Percentiles rank a stretch among this genome's conserved stretches.
Evolutionary conservation across 2,888 invertebrate species (phyloP).

Genomic region (Zhengitettix transpicula): DNA sequence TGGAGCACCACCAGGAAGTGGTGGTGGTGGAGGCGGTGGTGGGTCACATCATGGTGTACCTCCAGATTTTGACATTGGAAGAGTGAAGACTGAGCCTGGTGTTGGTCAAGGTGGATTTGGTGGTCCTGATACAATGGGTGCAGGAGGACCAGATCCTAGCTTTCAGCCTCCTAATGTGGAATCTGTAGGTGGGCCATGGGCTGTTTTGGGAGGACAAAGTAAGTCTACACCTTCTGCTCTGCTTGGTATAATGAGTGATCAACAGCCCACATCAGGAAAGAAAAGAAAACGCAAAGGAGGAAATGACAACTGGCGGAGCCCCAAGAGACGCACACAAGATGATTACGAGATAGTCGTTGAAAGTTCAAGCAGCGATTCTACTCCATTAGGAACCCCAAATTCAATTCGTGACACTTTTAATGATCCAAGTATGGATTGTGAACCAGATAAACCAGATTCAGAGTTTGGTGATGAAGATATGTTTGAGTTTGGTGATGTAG

Average conservation of each 20-base stretch:
- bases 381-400: constrained; percentile 8
- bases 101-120: too few species aligned
- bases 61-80: constrained; percentile 8
- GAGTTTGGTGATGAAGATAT: constrained; percentile 14
- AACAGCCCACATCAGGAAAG: constrained; percentile 16
- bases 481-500: constrained; percentile 32
- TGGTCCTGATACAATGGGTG: neutral
- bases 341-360: constrained; percentile 39
- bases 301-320: constrained; percentile 40
- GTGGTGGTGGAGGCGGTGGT: constrained; percentile 10
- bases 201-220: constrained; percentile 21
- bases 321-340: constrained; percentile 41
- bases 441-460: constrained; percentile 11
- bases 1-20: constrained; percentile 5
- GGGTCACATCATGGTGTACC: constrained; percentile 18
- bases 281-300: constrained; percentile 42
- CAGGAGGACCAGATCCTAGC: constrained; percentile 7
- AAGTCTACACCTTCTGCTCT: neutral
- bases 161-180: constrained; percentile 2
- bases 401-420: constrained; percentile 4
- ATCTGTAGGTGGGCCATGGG: constrained; percentile 21
- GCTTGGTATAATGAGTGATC: constrained; percentile 4
- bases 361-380: constrained; percentile 43
- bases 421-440: constrained; percentile 5
- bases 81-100: constrained; percentile 9